A percentile compares a stretch with the other conserved stretches of the same genome.
Evolutionary conservation across 2,797 vertebrate species (phyloP).

Genomic region (Carapus acus): DNA sequence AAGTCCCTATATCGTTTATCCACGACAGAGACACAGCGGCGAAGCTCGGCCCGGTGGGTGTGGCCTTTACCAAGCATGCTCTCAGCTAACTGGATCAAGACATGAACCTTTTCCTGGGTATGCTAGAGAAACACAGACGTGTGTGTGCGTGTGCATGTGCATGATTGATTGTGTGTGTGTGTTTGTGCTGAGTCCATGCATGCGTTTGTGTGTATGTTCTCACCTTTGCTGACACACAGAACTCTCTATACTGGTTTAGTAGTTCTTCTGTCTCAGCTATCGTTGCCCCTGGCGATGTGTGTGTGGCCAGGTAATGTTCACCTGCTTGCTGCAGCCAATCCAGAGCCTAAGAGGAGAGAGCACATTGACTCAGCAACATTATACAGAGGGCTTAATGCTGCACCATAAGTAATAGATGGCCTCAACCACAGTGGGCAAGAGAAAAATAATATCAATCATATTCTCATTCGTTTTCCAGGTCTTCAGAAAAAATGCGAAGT

Average conservation of each 20-base stretch:
- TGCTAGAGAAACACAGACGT: constrained; percentile 69
- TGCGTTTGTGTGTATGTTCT: constrained; percentile 4
- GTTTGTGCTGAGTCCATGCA: constrained; percentile 5
- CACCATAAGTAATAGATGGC: no score
- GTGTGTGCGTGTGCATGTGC: neutral
- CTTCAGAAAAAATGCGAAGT: no score
- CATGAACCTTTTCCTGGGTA: constrained; percentile 96
- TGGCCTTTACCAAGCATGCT: constrained; percentile 97
- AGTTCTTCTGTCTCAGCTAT: constrained; percentile 87
- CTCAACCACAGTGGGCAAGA: no score
- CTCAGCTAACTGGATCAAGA: constrained; percentile 93
- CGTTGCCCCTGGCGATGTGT: constrained; percentile 84
- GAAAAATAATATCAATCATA: no score
- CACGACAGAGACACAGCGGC: constrained; percentile 90
- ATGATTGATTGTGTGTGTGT: neutral
- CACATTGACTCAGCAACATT: neutral
- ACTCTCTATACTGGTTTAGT: constrained; percentile 88
- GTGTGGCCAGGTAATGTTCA: constrained; percentile 91
- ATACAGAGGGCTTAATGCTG: neutral
- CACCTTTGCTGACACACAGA: constrained; percentile 94
- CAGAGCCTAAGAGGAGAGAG: constrained; percentile 73
- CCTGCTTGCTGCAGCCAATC: constrained; percentile 97
- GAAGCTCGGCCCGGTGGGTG: constrained; percentile 87
- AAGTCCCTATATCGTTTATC: constrained; percentile 96
- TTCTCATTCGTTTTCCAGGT: no score